These are phyloP conservation scores for Synergus laeviventris DNA, from an alignment of 2,888 invertebrate genomes.

Conservation along the genomic window DNA sequence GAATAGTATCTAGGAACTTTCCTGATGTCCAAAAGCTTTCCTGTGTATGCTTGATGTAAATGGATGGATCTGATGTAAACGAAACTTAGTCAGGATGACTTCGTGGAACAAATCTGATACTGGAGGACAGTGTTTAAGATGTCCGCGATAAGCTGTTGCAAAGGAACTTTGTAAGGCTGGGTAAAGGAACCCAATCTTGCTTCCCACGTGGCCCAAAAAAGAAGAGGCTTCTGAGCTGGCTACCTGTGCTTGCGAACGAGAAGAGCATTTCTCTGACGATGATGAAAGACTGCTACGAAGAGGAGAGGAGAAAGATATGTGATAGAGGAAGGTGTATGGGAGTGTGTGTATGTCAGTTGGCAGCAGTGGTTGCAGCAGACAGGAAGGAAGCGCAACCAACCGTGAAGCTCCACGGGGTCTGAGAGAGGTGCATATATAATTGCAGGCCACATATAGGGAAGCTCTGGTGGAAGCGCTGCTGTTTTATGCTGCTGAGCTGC, in stretches of 20 bases:
- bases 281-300: conserved; percentile 32
- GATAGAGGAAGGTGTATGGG: conserved; percentile 41
- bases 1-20: background rate
- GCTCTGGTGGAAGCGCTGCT: conserved; percentile 60
- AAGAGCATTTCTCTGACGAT: conserved; percentile 37
- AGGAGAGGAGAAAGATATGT: conserved; percentile 48
- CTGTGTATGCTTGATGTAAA: background rate
- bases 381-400: conserved; percentile 75
- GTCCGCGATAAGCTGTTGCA: conserved; percentile 36
- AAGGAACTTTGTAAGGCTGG: conserved; percentile 37
- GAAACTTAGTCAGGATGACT: conserved; percentile 35
- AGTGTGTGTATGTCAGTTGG: conserved; percentile 48
- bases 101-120: conserved; percentile 40
- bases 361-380: conserved; percentile 69
- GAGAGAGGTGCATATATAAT: conserved; percentile 73
- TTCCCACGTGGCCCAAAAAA: conserved; percentile 39
- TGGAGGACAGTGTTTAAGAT: conserved; percentile 36
- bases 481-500: conserved; percentile 58
- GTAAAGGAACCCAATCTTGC: conserved; percentile 39
- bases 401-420: conserved; percentile 71
- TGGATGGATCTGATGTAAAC: conserved; percentile 35
- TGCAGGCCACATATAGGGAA: conserved; percentile 66
- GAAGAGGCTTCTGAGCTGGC: conserved; percentile 19
- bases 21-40: background rate
- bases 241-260: conserved; percentile 38